Conservation (phyloP, 2,888 invertebrate species). For the Aplocera efformata region DNA sequence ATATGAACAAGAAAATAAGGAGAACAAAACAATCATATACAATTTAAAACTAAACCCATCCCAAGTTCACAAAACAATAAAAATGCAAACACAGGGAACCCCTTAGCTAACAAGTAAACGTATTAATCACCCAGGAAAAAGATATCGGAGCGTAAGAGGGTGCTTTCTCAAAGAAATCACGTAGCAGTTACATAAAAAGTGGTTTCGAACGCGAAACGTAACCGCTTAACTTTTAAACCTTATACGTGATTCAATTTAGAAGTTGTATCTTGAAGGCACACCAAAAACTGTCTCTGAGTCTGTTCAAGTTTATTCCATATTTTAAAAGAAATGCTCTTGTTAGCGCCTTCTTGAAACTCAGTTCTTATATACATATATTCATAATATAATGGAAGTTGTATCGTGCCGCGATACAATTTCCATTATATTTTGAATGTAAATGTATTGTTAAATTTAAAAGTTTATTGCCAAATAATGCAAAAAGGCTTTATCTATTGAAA, state of each 20-base stretch:
- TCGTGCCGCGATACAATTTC: not conserved
- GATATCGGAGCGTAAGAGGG: constrained; percentile 59
- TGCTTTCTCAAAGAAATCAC: constrained; percentile 63
- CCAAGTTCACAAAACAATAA: constrained; percentile 28
- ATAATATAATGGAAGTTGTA: not conserved
- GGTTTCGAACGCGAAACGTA: constrained; percentile 67
- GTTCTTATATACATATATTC: constrained; percentile 35
- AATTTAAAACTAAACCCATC: constrained; percentile 16
- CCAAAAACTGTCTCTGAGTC: constrained; percentile 63
- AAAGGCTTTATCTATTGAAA: no score
- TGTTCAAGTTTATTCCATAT: constrained; percentile 67
- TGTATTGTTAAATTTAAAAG: constrained; percentile 16
- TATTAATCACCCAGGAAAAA: constrained; percentile 56
- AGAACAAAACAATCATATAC: constrained; percentile 3
- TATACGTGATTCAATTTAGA: constrained; percentile 78
- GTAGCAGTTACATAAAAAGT: constrained; percentile 68
- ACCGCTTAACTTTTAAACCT: constrained; percentile 78
- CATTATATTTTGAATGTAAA: constrained; percentile 22
- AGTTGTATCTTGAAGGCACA: constrained; percentile 61
- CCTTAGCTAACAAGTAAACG: constrained; percentile 57
- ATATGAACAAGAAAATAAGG: no score
- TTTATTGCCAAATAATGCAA: no score
- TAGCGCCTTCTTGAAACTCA: constrained; percentile 37
- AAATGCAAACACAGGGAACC: constrained; percentile 41
- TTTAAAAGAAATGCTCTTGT: constrained; percentile 49